Evolutionary conservation across 2,113 vertebrate genomes (phyloP).

Genomic region (Dicaeum eximium): DNA sequence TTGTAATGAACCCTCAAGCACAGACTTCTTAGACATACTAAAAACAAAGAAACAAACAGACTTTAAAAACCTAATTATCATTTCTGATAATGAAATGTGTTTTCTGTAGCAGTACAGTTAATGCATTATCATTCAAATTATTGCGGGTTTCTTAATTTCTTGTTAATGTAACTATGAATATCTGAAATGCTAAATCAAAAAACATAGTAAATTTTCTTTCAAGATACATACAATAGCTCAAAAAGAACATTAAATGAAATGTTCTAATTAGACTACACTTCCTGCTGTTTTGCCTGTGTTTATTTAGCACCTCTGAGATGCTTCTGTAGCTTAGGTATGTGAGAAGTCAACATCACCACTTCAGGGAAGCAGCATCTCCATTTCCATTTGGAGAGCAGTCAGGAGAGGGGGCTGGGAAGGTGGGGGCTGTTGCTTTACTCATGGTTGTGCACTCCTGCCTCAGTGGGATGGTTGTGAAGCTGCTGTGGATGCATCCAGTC

Average conservation of each 20-base stretch:
- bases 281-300: background rate
- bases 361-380: background rate
- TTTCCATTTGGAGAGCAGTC: background rate
- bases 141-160: background rate
- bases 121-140: background rate
- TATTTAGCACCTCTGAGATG: background rate
- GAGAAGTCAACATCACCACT: background rate
- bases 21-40: background rate
- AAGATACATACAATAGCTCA: rapidly evolving
- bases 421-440: background rate
- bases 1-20: background rate
- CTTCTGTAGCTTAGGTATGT: background rate
- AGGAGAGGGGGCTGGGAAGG: background rate
- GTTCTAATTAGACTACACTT: background rate
- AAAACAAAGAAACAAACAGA: background rate
- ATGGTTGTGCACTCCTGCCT: background rate
- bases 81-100: background rate
- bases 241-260: background rate
- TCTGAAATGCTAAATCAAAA: background rate
- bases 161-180: background rate
- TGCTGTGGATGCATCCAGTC: background rate
- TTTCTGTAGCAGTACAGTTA: background rate
- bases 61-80: rapidly evolving
- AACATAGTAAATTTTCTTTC: background rate
- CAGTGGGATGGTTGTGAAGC: rapidly evolving